phyloP scores from a whole-genome alignment of 2,113 vertebrate genomes.

The Ardeotis arabs region DNA sequence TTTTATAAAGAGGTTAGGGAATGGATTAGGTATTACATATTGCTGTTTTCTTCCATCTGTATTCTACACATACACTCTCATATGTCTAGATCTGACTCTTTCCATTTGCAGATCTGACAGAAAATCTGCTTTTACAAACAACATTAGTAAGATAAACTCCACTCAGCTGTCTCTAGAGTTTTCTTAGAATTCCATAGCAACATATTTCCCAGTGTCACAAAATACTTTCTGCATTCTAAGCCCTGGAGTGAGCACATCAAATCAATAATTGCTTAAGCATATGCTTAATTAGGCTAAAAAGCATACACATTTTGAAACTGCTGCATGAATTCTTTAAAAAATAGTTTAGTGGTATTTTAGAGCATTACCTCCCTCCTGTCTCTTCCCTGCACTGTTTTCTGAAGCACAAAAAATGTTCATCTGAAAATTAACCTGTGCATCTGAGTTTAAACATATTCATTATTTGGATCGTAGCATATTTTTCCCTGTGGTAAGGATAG shows the following conservation, averaged over 20 bases:
- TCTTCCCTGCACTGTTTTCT: neutral
- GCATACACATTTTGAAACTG: neutral
- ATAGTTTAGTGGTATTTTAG: neutral
- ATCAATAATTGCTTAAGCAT: slow-evolving; percentile 59
- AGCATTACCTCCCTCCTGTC: neutral
- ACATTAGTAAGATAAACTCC: neutral
- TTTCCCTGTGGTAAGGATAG: neutral
- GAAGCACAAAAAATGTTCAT: neutral
- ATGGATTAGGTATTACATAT: neutral
- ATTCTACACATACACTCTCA: neutral
- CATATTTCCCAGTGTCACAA: neutral
- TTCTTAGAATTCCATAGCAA: neutral
- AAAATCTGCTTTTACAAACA: neutral
- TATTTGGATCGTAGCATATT: neutral
- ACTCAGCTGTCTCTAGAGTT: neutral
- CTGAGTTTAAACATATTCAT: neutral
- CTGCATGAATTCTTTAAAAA: slow-evolving; percentile 32
- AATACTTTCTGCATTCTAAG: neutral
- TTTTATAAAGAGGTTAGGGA: neutral
- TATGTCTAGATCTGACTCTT: neutral
- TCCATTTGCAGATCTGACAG: neutral
- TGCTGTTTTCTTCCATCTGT: neutral
- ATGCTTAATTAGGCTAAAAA: slow-evolving; percentile 53
- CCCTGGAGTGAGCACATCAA: slow-evolving; percentile 21
- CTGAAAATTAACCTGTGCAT: neutral